Percentiles rank a stretch among this genome's conserved stretches.
Evolutionary conservation across 2,797 vertebrate species (phyloP).

Genomic region (Aeoliscus strigatus): DNA sequence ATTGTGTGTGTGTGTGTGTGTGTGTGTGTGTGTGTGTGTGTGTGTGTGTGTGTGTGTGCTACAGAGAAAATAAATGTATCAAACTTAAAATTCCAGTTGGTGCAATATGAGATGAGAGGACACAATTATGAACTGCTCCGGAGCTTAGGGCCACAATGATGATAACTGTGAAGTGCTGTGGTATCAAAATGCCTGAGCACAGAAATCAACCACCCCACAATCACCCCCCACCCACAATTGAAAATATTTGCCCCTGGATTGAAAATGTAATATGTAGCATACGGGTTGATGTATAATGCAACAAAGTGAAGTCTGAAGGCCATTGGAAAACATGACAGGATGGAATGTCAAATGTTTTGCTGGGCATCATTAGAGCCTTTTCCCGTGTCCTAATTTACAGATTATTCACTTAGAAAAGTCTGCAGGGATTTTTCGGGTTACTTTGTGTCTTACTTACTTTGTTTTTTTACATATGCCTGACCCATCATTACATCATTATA

Average conservation of each 20-base stretch:
- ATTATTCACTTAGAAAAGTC: conserved; percentile 50
- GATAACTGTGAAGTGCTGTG: conserved; percentile 64
- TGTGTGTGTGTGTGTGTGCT: conserved; percentile 30
- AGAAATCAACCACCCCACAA: conserved; percentile 26
- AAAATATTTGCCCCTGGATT: conserved; percentile 68
- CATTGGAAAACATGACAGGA: conserved; percentile 56
- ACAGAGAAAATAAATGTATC: conserved; percentile 42
- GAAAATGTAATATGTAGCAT: conserved; percentile 62
- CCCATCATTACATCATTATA: background rate
- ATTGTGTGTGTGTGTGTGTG: conserved; percentile 37
- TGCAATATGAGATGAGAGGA: conserved; percentile 72
- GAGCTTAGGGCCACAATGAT: conserved; percentile 63
- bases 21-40: too few species aligned
- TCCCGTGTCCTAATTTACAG: conserved; percentile 58
- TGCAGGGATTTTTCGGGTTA: conserved; percentile 37
- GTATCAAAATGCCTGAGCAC: conserved; percentile 57
- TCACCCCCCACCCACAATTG: conserved; percentile 54
- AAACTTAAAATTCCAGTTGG: conserved; percentile 61
- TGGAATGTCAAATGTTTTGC: conserved; percentile 58
- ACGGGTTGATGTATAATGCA: conserved; percentile 68
- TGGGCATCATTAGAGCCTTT: conserved; percentile 59
- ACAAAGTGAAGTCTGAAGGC: conserved; percentile 68
- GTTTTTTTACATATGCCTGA: conserved; percentile 5
- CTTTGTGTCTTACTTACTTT: conserved; percentile 35
- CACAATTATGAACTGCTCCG: conserved; percentile 71